Conservation (phyloP, 2,888 invertebrate genomes). For the Leucania comma region DNA sequence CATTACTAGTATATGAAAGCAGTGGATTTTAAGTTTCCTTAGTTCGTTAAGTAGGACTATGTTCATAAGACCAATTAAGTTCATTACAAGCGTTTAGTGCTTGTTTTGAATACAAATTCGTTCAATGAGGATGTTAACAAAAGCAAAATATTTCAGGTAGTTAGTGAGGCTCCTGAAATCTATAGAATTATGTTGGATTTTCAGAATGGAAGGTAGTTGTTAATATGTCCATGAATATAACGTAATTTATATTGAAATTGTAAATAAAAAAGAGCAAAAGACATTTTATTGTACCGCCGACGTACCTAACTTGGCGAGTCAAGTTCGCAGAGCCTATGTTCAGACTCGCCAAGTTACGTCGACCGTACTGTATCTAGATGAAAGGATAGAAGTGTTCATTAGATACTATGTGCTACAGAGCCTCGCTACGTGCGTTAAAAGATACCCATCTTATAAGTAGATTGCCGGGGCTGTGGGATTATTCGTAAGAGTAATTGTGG, state of each 20-base stretch:
- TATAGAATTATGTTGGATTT: conserved; percentile 19
- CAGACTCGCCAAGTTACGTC: no score
- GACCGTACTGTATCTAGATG: no score
- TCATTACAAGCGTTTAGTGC: conserved; percentile 65
- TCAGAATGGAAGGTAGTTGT: conserved; percentile 22
- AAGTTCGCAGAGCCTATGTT: no score
- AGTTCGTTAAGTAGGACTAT: conserved; percentile 31
- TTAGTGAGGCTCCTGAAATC: conserved; percentile 47
- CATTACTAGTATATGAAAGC: not conserved
- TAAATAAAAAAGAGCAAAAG: not conserved
- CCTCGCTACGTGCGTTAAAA: no score
- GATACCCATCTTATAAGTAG: no score
- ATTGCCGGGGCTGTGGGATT: no score
- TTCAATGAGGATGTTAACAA: conserved; percentile 67
- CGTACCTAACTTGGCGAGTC: no score
- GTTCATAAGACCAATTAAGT: conserved; percentile 71
- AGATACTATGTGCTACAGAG: no score
- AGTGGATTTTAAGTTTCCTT: conserved; percentile 36
- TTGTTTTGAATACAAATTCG: conserved; percentile 76
- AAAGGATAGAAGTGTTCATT: no score
- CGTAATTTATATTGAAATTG: conserved; percentile 13
- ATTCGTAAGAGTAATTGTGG: no score
- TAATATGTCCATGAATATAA: conserved; percentile 2
- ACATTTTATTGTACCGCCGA: not conserved
- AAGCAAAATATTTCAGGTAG: conserved; percentile 52